Base-by-base conservation (phyloP, 2,888 invertebrate genomes). In the Octonoba sinensis region DNA sequence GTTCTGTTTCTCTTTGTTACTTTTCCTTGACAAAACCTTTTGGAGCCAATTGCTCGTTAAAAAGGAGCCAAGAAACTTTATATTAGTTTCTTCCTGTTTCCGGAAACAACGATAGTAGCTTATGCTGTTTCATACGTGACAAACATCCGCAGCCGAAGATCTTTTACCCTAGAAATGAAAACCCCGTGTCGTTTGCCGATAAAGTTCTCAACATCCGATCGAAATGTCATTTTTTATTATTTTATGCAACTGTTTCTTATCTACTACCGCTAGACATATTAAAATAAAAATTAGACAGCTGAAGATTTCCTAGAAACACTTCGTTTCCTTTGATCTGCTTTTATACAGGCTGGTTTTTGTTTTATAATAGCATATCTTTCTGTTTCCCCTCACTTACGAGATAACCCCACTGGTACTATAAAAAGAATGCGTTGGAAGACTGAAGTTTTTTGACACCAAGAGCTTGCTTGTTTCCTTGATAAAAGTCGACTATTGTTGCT, bases 81-180 rank as follows among this genome's bases (percentile, higher is more conserved):
- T 82, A 82, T 82, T 82, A 75, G 82, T 70, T 70, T 71, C 70
- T 82, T 82, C 82, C 82, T 82, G 82, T 82, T 82, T 82, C 82
- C 82, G 82, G 82, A 82, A 64, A 51, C 57, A 57, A 70, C 64
- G 75, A 81, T 81, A 71, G 69, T 67, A 46, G 62, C 69, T 54
- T 60, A 56, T 74, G 69, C 51, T 77, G 64, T 57, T 70, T 24
- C 47, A 44, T 67, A 73, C 57, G 66, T 54, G 79, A 73, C 79
- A 81, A 81, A 81, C 79, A 81, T 81, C 79, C 79, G 79, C 73
- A 74, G 57, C 72, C 56, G 67, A 54, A 56, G 36, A 60, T 62
- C 76, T 73, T 81, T 81, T 81, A 81, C 79, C 73, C 60, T 62
- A 81, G 79, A 81, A 81, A 73, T 81, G 67, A 73, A 81, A 81